These are phyloP conservation scores for Pipa parva DNA, from an alignment of 2,113 vertebrate species.

Conservation along the genomic window DNA sequence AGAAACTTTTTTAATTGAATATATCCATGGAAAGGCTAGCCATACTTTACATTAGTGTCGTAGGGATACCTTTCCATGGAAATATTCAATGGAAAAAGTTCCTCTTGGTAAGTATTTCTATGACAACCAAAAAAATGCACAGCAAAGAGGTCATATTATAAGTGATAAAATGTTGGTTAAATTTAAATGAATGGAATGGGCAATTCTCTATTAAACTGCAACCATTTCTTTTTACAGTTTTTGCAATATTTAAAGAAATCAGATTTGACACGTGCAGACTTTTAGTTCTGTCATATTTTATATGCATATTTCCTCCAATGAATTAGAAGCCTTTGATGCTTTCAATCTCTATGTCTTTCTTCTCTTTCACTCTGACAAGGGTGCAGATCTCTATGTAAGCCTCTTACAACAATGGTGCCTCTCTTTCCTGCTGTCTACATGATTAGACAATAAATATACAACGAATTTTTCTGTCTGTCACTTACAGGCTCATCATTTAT, in stretches of 20 bases:
- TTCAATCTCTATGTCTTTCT: too few relatives aligned
- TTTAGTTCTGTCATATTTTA: slow-evolving; percentile 50
- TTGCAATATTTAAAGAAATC: slow-evolving; percentile 1
- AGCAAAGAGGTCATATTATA: neutral
- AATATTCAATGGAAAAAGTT: too few relatives aligned
- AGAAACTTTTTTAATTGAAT: too few relatives aligned
- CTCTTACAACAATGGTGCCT: slow-evolving; percentile 49
- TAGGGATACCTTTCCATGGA: too few relatives aligned
- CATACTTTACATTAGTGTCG: too few relatives aligned
- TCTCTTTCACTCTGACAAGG: slow-evolving; percentile 47
- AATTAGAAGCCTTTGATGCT: slow-evolving; percentile 50
- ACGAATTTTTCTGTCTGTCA: slow-evolving; percentile 48
- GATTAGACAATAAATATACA: slow-evolving; percentile 57
- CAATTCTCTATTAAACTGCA: neutral
- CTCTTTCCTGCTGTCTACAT: slow-evolving; percentile 46
- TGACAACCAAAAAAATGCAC: neutral
- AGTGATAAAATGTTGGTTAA: slow-evolving; percentile 8
- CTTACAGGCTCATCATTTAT: slow-evolving; percentile 40
- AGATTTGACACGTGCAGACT: slow-evolving; percentile 30
- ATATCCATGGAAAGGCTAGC: too few relatives aligned
- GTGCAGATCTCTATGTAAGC: slow-evolving; percentile 48
- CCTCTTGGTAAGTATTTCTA: too few relatives aligned
- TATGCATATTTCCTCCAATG: slow-evolving; percentile 45
- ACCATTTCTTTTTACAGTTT: neutral
- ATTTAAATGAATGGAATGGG: neutral